A percentile compares a stretch with the other conserved stretches of the same genome.
Evolutionary conservation across 1,140 invertebrate genomes (phyloP).

Genomic region (Calephelis nemesis): DNA sequence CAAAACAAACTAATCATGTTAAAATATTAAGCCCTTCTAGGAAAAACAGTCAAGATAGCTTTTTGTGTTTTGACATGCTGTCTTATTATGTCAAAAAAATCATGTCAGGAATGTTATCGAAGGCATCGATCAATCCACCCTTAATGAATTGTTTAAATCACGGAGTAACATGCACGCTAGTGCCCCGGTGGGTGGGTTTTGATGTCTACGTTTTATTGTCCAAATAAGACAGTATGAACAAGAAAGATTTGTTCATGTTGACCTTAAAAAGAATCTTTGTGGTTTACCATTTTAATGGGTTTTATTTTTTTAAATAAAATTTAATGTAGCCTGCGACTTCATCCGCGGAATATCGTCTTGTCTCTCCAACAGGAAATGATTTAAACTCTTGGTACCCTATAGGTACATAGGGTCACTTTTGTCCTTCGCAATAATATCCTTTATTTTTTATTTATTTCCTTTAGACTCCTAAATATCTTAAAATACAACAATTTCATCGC

Average conservation of each 20-base stretch:
- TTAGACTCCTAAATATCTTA: too few relatives aligned
- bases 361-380: too few relatives aligned
- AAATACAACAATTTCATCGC: too few relatives aligned
- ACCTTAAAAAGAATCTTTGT: neutral
- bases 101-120: conserved; percentile 29
- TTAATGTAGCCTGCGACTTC: too few relatives aligned
- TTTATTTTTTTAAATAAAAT: too few relatives aligned
- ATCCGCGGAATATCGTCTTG: neutral
- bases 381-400: too few relatives aligned
- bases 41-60: neutral
- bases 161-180: conserved; percentile 46
- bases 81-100: conserved; percentile 14
- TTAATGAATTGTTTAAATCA: conserved; percentile 59
- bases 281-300: neutral
- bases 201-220: conserved; percentile 28
- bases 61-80: conserved; percentile 1
- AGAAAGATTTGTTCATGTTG: neutral
- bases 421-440: too few relatives aligned
- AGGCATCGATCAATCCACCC: conserved; percentile 56
- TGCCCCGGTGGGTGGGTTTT: conserved; percentile 39
- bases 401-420: too few relatives aligned
- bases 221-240: conserved; percentile 23
- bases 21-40: too few relatives aligned
- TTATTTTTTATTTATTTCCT: too few relatives aligned
- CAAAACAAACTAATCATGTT: too few relatives aligned